Evolutionary conservation across 2,888 invertebrate genomes (phyloP).

Genomic region (Heliconius aoede): DNA sequence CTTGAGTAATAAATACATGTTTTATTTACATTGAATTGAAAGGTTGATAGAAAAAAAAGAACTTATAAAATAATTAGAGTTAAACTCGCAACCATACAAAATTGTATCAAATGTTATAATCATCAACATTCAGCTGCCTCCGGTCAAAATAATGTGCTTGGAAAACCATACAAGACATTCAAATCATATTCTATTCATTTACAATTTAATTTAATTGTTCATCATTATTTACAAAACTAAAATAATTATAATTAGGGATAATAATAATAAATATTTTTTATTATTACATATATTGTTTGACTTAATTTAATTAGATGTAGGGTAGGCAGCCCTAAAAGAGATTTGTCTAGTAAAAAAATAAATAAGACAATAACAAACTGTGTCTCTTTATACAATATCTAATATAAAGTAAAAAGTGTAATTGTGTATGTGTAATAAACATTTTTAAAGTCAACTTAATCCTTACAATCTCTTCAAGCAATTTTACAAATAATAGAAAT

Average conservation of each 20-base stretch:
- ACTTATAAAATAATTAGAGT: slow-evolving; percentile 1
- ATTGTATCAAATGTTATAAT: neutral
- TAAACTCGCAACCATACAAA: neutral
- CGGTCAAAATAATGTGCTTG: neutral
- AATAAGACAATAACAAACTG: neutral
- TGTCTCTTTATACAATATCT: neutral
- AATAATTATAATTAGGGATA: neutral
- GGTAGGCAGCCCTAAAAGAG: neutral
- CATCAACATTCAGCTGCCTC: neutral
- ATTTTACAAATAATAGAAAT: no score
- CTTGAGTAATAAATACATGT: slow-evolving; percentile 33
- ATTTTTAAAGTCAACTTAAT: neutral
- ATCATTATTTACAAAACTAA: slow-evolving; percentile 15
- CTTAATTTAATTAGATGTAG: slow-evolving; percentile 5
- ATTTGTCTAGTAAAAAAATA: neutral
- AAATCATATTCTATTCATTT: neutral
- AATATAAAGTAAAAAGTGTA: neutral
- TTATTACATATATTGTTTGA: neutral
- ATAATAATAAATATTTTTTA: slow-evolving; percentile 2
- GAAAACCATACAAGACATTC: neutral
- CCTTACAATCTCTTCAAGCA: no score
- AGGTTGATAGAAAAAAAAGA: neutral
- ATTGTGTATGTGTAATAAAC: no score
- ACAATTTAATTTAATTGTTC: slow-evolving; percentile 12
- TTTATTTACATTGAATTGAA: slow-evolving; percentile 18